These are phyloP conservation scores for Cryptocheilus praepositus DNA, from an alignment of 2,888 invertebrate species.

Conservation along the genomic window DNA sequence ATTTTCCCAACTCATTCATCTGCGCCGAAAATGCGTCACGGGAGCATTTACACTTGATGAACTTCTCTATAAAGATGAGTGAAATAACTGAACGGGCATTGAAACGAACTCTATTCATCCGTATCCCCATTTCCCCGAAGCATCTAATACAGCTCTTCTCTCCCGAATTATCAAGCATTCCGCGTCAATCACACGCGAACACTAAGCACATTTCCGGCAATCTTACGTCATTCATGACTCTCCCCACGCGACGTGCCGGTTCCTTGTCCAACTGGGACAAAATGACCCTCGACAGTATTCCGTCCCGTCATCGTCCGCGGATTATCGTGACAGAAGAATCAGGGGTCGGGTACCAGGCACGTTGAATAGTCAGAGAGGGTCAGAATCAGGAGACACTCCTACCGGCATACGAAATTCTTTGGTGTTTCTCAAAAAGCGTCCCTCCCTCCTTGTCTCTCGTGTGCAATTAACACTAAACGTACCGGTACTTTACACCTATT, in stretches of 20 bases:
- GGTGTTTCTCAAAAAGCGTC: conserved; percentile 20
- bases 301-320: conserved; percentile 26
- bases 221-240: conserved; percentile 5
- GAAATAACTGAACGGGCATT: conserved; percentile 8
- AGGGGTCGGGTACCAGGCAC: neutral
- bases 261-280: conserved; percentile 11
- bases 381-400: conserved; percentile 16
- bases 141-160: conserved; percentile 2
- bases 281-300: conserved; percentile 15
- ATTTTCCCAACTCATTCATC: too few species aligned
- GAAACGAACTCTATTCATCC: too few species aligned
- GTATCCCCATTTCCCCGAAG: neutral
- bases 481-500: too few species aligned
- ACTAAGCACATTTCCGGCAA: conserved; percentile 23
- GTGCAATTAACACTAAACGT: too few species aligned
- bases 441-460: too few species aligned
- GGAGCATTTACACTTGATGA: too few species aligned
- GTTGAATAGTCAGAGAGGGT: neutral
- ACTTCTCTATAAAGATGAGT: too few species aligned
- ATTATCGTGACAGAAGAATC: conserved; percentile 1
- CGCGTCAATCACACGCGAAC: conserved; percentile 9
- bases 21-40: too few species aligned
- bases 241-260: conserved; percentile 20
- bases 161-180: conserved; percentile 5
- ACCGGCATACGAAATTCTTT: conserved; percentile 37